Conservation (phyloP, 2,888 invertebrate genomes). For the Hydraecia micacea region DNA sequence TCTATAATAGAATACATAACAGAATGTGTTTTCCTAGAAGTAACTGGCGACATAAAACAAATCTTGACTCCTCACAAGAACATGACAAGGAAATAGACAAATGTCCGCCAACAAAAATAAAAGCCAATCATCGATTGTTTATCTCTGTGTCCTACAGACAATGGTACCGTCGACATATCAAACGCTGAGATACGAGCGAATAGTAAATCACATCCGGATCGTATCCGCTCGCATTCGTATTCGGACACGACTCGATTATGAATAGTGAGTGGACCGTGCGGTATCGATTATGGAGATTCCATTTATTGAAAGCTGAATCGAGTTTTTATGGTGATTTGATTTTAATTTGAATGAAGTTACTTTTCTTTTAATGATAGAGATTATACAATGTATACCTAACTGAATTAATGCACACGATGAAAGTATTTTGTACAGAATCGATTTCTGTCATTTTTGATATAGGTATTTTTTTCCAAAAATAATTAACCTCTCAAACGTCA, state of each 20-base stretch:
- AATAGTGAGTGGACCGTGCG: constrained; percentile 25
- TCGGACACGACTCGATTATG: constrained; percentile 51
- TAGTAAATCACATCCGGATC: constrained; percentile 63
- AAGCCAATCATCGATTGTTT: constrained; percentile 31
- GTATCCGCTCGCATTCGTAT: constrained; percentile 28
- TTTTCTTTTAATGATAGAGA: not conserved
- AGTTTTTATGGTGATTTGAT: constrained; percentile 12
- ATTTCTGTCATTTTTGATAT: not conserved
- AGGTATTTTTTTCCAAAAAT: not conserved
- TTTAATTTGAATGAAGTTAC: not conserved
- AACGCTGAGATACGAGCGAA: constrained; percentile 40
- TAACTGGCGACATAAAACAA: not conserved
- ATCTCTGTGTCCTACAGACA: constrained; percentile 16
- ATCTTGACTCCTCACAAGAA: constrained; percentile 12
- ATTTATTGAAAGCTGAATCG: constrained; percentile 14
- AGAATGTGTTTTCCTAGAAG: not conserved
- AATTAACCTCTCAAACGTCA: no score
- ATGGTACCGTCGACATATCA: constrained; percentile 41
- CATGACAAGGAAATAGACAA: constrained; percentile 7
- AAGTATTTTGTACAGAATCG: not conserved
- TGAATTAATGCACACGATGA: not conserved
- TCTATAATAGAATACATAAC: no score
- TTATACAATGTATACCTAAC: not conserved
- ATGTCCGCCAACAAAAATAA: constrained; percentile 26
- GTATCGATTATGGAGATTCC: constrained; percentile 43